These are phyloP conservation scores for Oasisia sp. DNA, from an alignment of 2,888 invertebrate species.

Conservation along the genomic window DNA sequence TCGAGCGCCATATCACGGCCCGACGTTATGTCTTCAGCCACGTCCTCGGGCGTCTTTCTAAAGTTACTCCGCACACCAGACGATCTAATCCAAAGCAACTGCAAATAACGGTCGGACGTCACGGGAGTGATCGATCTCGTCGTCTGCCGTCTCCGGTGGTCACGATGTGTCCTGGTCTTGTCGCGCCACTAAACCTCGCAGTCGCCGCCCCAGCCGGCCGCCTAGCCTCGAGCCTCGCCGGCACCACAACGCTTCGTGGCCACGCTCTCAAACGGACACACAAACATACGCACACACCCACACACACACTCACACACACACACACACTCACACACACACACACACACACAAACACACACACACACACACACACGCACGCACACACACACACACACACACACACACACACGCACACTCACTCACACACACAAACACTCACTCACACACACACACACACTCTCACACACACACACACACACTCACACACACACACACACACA, in stretches of 20 bases:
- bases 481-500: no score
- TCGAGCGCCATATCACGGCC: neutral
- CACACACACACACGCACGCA: no score
- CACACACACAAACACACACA: no score
- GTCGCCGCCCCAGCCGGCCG: neutral
- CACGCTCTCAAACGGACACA: no score
- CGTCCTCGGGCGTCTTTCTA: neutral
- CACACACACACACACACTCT: no score
- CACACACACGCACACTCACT: no score
- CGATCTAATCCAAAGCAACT: neutral
- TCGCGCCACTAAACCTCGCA: neutral
- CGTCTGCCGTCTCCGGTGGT: neutral
- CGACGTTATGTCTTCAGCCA: neutral
- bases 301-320: no score
- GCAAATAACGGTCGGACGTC: neutral
- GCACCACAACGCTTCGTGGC: neutral
- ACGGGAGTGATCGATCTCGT: neutral
- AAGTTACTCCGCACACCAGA: neutral
- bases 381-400: no score
- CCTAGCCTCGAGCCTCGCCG: neutral
- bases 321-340: no score
- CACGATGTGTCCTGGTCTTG: neutral
- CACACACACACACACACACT: no score
- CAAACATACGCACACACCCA: no score
- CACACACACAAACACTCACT: no score